A percentile compares a stretch with the other conserved stretches of the same genome.
Conservation (phyloP, 2,797 vertebrate species). For the Garrulus glandarius region DNA sequence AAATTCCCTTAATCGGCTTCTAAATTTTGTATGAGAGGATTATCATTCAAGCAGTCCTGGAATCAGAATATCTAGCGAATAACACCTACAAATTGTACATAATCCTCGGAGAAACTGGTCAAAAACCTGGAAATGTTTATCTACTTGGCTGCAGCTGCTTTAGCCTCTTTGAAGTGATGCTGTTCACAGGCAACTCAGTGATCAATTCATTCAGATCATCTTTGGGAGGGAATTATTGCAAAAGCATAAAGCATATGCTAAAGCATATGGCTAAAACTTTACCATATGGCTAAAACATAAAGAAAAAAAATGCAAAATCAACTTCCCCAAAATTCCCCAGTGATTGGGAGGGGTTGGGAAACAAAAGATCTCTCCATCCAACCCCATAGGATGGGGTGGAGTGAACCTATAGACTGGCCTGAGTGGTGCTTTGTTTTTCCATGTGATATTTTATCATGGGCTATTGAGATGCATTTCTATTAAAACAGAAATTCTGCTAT, state of each 20-base stretch:
- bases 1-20: background rate
- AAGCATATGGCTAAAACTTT: background rate
- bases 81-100: background rate
- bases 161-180: background rate
- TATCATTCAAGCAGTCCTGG: background rate
- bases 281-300: background rate
- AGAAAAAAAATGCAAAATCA: background rate
- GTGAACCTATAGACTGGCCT: rapidly evolving
- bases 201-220: background rate
- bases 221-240: background rate
- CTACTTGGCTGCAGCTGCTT: background rate
- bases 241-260: background rate
- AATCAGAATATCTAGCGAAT: background rate
- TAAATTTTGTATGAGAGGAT: background rate
- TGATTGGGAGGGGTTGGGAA: background rate
- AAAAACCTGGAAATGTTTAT: background rate
- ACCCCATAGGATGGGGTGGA: background rate
- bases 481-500: background rate
- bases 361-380: background rate
- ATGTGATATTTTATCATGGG: background rate
- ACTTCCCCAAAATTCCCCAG: background rate
- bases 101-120: background rate
- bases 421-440: background rate
- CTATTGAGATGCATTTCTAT: background rate
- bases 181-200: background rate